Percentiles rank a stretch among this genome's conserved stretches.
These are phyloP conservation scores for Eustalomyia histrio DNA, from an alignment of 2,888 invertebrate species.

Conservation along the genomic window DNA sequence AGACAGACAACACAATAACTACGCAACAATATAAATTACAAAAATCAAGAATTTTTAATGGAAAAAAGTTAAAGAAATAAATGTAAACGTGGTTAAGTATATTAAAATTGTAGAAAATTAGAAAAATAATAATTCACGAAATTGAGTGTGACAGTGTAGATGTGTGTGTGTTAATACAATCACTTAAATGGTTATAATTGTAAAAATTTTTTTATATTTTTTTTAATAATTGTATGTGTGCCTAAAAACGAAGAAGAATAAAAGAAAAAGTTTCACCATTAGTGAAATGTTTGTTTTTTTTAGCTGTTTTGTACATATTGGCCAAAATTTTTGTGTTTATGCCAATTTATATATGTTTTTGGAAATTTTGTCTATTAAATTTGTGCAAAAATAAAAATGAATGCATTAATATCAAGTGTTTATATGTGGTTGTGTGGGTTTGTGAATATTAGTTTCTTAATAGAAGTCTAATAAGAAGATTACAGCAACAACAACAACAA, in stretches of 20 bases:
- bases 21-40: constrained; percentile 38
- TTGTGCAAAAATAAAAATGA: constrained; percentile 28
- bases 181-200: constrained; percentile 13
- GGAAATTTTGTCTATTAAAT: background rate
- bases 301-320: background rate
- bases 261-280: constrained; percentile 46
- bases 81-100: constrained; percentile 3
- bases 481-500: background rate
- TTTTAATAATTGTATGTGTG: background rate
- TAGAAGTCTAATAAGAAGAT: constrained; percentile 33
- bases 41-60: background rate
- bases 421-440: background rate
- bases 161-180: background rate
- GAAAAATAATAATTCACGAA: constrained; percentile 7
- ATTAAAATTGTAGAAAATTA: constrained; percentile 4
- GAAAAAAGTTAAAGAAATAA: background rate
- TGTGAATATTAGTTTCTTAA: background rate
- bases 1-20: constrained; percentile 5
- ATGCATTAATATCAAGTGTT: constrained; percentile 16
- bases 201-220: constrained; percentile 9
- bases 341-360: constrained; percentile 8
- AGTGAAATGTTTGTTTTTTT: background rate
- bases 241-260: background rate
- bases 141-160: constrained; percentile 2
- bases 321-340: background rate